A percentile compares a stretch with the other conserved stretches of the same genome.
Conservation (phyloP, 2,113 vertebrate species). For the Anhinga anhinga region DNA sequence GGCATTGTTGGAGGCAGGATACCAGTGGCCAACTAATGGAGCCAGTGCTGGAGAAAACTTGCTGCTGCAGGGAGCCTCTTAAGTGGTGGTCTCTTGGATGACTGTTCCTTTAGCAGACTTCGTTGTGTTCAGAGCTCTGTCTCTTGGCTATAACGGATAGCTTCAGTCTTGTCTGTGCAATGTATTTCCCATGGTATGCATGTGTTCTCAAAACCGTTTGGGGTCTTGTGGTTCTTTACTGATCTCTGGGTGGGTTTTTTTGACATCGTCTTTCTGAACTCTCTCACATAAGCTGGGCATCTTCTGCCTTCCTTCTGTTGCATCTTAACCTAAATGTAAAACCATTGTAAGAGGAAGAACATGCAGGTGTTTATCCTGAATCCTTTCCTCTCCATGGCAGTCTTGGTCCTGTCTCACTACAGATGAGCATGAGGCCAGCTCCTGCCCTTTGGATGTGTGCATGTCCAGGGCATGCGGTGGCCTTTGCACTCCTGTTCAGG, state of each 20-base stretch:
- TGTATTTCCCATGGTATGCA: neutral
- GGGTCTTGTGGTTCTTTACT: neutral
- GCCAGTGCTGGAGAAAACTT: neutral
- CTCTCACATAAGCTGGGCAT: neutral
- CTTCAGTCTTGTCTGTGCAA: neutral
- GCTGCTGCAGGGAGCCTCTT: neutral
- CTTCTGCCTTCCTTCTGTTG: neutral
- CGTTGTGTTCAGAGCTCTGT: neutral
- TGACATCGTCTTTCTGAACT: neutral
- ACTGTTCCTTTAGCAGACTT: neutral
- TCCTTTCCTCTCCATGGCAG: neutral
- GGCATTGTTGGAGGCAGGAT: neutral
- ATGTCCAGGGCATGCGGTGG: neutral
- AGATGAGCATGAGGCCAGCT: neutral
- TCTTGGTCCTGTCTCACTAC: neutral
- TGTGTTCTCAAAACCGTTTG: neutral
- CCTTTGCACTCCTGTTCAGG: constrained; percentile 47
- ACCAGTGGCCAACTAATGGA: neutral
- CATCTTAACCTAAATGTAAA: neutral
- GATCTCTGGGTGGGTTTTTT: neutral
- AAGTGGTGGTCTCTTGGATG: neutral
- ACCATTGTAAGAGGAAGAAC: neutral
- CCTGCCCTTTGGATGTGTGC: neutral
- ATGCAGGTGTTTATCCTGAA: neutral
- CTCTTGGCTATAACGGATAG: neutral